A percentile compares a stretch with the other conserved stretches of the same genome.
Conservation (phyloP, 2,888 invertebrate species). For the Oxytorus armatus region DNA sequence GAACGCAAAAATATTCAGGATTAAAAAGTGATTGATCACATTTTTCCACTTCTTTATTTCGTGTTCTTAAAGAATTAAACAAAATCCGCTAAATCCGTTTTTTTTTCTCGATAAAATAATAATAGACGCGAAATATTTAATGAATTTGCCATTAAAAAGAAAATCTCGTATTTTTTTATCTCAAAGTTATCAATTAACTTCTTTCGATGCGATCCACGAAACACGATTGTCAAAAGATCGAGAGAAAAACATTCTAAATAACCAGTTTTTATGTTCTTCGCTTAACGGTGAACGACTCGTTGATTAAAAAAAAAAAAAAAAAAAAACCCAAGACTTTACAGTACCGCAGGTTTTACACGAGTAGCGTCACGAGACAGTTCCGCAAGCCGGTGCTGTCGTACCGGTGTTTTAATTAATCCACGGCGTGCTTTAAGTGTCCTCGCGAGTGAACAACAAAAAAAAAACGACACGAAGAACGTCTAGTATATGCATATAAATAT, state of each 20-base stretch:
- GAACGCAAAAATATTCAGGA: constrained; percentile 74
- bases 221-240: neutral
- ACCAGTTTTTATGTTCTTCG: neutral
- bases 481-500: constrained; percentile 6
- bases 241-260: neutral
- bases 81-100: too few relatives aligned
- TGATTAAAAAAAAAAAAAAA: constrained; percentile 13
- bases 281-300: constrained; percentile 1
- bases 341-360: constrained; percentile 24
- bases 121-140: too few relatives aligned
- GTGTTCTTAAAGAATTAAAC: too few relatives aligned
- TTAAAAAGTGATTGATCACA: neutral
- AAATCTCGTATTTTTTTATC: too few relatives aligned
- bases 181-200: too few relatives aligned
- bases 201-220: too few relatives aligned
- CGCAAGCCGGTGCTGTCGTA: constrained; percentile 50
- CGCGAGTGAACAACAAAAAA: neutral
- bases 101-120: too few relatives aligned
- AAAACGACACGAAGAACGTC: constrained; percentile 1
- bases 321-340: neutral
- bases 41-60: neutral
- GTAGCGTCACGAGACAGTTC: constrained; percentile 46
- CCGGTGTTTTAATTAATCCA: constrained; percentile 60
- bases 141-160: too few relatives aligned
- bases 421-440: constrained; percentile 47